Percentiles rank a stretch among this genome's conserved stretches.
Evolutionary conservation across 2,113 vertebrate genomes (phyloP).

Genomic region (Chiloscyllium plagiosum): DNA sequence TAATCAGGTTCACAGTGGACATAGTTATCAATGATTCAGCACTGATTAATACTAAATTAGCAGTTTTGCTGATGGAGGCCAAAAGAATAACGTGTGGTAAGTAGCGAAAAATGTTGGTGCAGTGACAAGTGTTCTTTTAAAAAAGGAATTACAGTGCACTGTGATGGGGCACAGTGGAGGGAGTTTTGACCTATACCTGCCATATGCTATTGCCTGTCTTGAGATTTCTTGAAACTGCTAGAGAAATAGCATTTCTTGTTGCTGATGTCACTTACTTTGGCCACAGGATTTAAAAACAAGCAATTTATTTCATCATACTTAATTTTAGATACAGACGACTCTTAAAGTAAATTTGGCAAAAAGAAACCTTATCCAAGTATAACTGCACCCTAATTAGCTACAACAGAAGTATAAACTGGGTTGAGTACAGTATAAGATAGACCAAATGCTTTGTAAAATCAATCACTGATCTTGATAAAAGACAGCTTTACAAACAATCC

Average conservation of each 20-base stretch:
- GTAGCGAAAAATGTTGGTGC: not conserved
- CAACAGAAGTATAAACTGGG: no score
- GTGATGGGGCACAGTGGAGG: not conserved
- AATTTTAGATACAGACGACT: not conserved
- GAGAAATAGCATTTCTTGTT: not conserved
- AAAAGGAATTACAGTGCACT: not conserved
- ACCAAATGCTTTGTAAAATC: not conserved
- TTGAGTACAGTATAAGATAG: not conserved
- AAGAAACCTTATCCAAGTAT: not conserved
- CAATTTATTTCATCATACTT: not conserved
- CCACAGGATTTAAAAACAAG: not conserved
- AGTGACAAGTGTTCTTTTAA: not conserved
- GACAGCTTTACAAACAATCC: not conserved
- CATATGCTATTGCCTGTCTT: not conserved
- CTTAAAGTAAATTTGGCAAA: not conserved
- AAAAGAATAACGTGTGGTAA: not conserved
- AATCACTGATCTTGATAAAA: not conserved
- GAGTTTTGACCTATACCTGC: not conserved
- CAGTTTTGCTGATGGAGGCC: not conserved
- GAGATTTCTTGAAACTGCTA: not conserved
- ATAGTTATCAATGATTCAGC: not conserved
- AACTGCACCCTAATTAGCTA: not conserved
- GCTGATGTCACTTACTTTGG: not conserved
- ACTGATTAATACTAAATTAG: not conserved
- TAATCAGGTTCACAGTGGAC: not conserved